Conservation (phyloP, 2,797 vertebrate genomes). For the Acanthurus tractus region DNA sequence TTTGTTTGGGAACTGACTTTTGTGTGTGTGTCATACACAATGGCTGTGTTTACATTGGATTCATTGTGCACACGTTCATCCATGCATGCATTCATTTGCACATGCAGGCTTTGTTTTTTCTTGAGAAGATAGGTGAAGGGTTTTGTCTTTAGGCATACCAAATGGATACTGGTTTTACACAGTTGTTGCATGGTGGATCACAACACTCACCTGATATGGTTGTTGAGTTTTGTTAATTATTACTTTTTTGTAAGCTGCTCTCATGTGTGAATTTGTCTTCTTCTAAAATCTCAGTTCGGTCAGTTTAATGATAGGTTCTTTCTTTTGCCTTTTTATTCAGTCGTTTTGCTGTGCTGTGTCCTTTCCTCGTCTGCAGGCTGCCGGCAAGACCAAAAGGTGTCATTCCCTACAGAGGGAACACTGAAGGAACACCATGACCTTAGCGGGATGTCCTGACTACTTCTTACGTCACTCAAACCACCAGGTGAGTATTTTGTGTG, state of each 20-base stretch:
- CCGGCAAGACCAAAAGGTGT: slow-evolving; percentile 58
- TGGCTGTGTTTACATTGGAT: slow-evolving; percentile 74
- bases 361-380: slow-evolving; percentile 48
- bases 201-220: slow-evolving; percentile 1
- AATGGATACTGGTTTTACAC: slow-evolving; percentile 10
- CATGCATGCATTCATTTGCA: slow-evolving; percentile 50
- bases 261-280: not conserved
- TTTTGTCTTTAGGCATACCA: slow-evolving; percentile 24
- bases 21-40: slow-evolving; percentile 64
- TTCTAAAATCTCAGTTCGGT: not conserved
- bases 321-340: slow-evolving; percentile 10
- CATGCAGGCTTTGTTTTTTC: slow-evolving; percentile 54
- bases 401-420: slow-evolving; percentile 54
- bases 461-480: slow-evolving; percentile 92
- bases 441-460: slow-evolving; percentile 94
- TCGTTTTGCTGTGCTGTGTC: slow-evolving; percentile 20
- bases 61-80: slow-evolving; percentile 58
- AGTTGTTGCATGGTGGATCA: slow-evolving; percentile 7
- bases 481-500: slow-evolving; percentile 84
- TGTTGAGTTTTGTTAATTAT: not conserved
- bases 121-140: slow-evolving; percentile 32
- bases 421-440: slow-evolving; percentile 86
- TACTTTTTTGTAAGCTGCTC: not conserved
- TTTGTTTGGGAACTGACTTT: slow-evolving; percentile 71
- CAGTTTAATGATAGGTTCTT: not conserved